A percentile compares a stretch with the other conserved stretches of the same genome.
These are phyloP conservation scores for Acanthurus leucopareius DNA, from an alignment of 2,797 vertebrate genomes.

Conservation along the genomic window DNA sequence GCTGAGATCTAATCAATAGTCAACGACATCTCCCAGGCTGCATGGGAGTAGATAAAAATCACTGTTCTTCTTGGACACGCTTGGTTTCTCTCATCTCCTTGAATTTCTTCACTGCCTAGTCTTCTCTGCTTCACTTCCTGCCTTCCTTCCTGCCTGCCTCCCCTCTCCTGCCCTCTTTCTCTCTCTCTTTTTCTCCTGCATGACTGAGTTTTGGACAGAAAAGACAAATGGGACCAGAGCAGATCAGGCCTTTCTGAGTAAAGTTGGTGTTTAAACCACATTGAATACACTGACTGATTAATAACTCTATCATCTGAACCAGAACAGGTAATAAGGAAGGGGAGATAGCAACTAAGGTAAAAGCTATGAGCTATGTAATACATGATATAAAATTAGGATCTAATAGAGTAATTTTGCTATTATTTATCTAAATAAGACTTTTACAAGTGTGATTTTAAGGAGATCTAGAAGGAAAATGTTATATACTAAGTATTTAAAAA, in stretches of 20 bases:
- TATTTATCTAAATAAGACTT: background rate
- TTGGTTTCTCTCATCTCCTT: conserved; percentile 59
- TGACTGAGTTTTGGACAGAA: conserved; percentile 59
- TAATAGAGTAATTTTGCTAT: background rate
- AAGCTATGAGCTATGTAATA: background rate
- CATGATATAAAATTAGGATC: background rate
- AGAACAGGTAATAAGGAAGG: background rate
- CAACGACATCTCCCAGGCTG: conserved; percentile 37
- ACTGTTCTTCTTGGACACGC: conserved; percentile 58
- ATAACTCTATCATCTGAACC: conserved; percentile 36
- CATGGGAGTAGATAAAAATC: conserved; percentile 58
- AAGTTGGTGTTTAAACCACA: conserved; percentile 32
- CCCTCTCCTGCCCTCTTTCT: background rate
- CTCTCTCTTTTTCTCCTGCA: conserved; percentile 32
- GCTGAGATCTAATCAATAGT: conserved; percentile 56
- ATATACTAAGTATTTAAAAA: background rate
- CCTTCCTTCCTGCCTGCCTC: conserved; percentile 10
- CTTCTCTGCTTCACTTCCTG: conserved; percentile 45
- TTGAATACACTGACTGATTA: conserved; percentile 37
- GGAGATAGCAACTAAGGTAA: background rate
- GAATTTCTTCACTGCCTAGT: conserved; percentile 27
- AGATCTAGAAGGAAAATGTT: background rate
- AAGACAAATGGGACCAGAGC: conserved; percentile 38
- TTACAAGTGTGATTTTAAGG: background rate
- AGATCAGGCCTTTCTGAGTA: background rate